Conservation (phyloP, 2,113 vertebrate species). For the Pycnonotus jocosus region DNA sequence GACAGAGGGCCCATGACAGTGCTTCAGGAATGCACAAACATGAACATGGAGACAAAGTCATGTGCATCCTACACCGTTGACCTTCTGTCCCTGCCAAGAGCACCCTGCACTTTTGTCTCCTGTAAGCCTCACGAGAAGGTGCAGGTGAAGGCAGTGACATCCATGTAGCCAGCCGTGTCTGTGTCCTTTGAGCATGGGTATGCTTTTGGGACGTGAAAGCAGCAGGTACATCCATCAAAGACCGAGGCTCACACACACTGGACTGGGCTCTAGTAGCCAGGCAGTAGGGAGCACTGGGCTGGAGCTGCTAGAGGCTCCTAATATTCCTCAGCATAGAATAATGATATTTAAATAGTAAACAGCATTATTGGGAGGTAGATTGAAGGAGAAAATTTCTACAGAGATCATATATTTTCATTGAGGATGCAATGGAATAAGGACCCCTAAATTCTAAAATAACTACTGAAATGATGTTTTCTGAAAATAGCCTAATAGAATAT, state of each 20-base stretch:
- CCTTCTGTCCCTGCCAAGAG: not conserved
- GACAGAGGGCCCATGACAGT: fast-evolving
- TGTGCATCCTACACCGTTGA: not conserved
- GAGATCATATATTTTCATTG: not conserved
- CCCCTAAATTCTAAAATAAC: not conserved
- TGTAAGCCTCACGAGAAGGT: not conserved
- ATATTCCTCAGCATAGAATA: not conserved
- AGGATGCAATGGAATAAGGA: not conserved
- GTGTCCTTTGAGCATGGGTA: not conserved
- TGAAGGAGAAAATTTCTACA: not conserved
- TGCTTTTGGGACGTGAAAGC: not conserved
- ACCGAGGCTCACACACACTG: fast-evolving
- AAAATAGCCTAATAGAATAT: not conserved
- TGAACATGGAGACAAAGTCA: not conserved
- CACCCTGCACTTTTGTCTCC: not conserved
- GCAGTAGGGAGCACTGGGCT: not conserved
- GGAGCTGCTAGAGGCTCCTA: not conserved
- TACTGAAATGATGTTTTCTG: not conserved
- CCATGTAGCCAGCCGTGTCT: not conserved
- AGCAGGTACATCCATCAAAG: not conserved
- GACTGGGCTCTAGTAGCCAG: not conserved
- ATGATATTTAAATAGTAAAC: not conserved
- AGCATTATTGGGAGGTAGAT: not conserved
- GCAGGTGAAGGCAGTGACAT: not conserved
- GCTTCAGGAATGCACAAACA: not conserved